phyloP scores from a whole-genome alignment of 1,140 invertebrate species.

The Meloidogyne floridensis region DNA sequence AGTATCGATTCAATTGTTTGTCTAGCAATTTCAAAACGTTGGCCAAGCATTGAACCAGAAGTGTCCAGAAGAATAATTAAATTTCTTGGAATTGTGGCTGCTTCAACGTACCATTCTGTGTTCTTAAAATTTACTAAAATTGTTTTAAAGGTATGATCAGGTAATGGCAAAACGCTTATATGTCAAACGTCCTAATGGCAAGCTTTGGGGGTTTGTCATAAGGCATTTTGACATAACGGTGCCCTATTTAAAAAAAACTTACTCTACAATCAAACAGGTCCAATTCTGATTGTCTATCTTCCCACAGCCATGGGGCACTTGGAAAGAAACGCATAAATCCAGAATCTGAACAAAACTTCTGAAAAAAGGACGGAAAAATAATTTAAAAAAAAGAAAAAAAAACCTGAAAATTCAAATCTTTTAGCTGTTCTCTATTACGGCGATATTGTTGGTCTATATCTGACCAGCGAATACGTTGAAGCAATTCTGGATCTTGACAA shows the following conservation, averaged over 20 bases:
- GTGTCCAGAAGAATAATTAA: slow-evolving; percentile 92
- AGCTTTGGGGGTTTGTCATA: no score
- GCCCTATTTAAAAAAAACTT: neutral
- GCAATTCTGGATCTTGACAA: slow-evolving; percentile 54
- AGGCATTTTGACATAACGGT: no score
- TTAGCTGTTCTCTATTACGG: slow-evolving; percentile 58
- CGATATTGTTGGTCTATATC: slow-evolving; percentile 64
- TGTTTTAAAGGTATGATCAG: no score
- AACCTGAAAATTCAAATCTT: slow-evolving; percentile 62
- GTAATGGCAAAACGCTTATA: no score
- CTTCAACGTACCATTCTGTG: slow-evolving; percentile 50
- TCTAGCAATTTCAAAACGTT: slow-evolving; percentile 85
- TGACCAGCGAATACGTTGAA: slow-evolving; percentile 62
- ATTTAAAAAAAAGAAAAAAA: neutral
- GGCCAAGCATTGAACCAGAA: slow-evolving; percentile 94
- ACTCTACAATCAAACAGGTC: slow-evolving; percentile 64
- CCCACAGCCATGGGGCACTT: slow-evolving; percentile 62
- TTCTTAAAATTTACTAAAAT: slow-evolving; percentile 22
- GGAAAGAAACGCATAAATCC: slow-evolving; percentile 66
- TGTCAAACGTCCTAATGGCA: no score
- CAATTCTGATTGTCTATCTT: slow-evolving; percentile 45
- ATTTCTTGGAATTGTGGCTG: slow-evolving; percentile 22
- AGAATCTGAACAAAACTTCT: slow-evolving; percentile 61
- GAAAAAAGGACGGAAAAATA: neutral
- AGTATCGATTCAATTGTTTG: slow-evolving; percentile 81